Evolutionary conservation across 64 coral and sea anemone species (phyloP), one percentile per base, ranked within the genome.

Genomic region (Montipora sp.): DNA sequence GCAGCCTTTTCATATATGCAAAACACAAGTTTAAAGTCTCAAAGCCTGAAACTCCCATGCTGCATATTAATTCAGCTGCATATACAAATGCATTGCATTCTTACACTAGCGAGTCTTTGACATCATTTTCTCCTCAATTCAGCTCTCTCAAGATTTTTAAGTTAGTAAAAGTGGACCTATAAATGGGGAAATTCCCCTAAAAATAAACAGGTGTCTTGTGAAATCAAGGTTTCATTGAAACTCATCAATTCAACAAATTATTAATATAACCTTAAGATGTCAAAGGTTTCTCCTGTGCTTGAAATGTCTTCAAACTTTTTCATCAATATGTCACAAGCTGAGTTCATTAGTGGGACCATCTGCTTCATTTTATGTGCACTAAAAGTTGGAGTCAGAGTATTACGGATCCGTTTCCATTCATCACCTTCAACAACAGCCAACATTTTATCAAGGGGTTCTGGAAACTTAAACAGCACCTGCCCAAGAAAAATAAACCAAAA

Each of bases 291-390:
- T 36, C 36, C 85, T 18, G 21, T 74, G 3, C 63, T 55, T 1
- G 92, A 87, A 3, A 83, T 47, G 22, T 93, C 49, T 2, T 80
- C 92, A 3, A 89, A 18, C 59, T 89, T 93, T 61, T 81, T 75
- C 84, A 93, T 89, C 66, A 93, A 84, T 2, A 44, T 89, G 74
- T 93, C 92, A 82, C 85, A 93, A 20, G 77, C 20, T 13, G 51
- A 21, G n/a, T 93, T 93, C 48, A 93, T 93, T 11, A 89, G 43
- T 48, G 85, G 77, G 8, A 84, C 15, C 92, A 93, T 93, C 66
- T 51, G 55, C 43, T 89, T 93, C 9, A 93, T 74, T 11, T 93
- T 93, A 48, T 73, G 85, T 7, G 84, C 92, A 75, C 84, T 93
- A 24, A 93, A 93, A 7, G 92, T 74, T 7, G 85, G 92, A 4